phyloP scores from a whole-genome alignment of 2,888 invertebrate genomes.

The Eumerus sabulonum region DNA sequence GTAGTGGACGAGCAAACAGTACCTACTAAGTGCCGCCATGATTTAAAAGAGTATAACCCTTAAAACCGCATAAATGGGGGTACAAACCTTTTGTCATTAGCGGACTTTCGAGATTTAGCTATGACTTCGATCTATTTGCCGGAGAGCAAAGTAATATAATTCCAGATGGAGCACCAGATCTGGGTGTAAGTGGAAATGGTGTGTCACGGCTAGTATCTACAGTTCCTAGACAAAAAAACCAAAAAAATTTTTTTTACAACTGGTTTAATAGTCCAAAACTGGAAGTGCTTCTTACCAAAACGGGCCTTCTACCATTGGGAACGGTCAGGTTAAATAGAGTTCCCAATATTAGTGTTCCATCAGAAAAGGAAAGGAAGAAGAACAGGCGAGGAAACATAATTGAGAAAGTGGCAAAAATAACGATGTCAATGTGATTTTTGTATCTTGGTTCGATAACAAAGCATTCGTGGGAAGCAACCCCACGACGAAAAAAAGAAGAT shows the following conservation, averaged over 20 bases:
- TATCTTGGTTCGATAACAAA: slow-evolving; percentile 62
- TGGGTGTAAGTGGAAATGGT: slow-evolving; percentile 26
- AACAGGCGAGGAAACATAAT: slow-evolving; percentile 31
- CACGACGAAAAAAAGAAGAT: slow-evolving; percentile 44
- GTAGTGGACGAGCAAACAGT: slow-evolving; percentile 22
- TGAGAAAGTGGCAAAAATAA: slow-evolving; percentile 50
- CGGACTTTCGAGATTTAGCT: slow-evolving; percentile 16
- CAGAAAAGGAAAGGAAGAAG: slow-evolving; percentile 59
- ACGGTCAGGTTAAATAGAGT: slow-evolving; percentile 48
- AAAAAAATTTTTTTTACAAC: slow-evolving; percentile 44
- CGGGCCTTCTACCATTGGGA: slow-evolving; percentile 29
- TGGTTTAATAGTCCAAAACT: slow-evolving; percentile 55
- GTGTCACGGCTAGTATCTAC: slow-evolving; percentile 15
- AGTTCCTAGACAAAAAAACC: slow-evolving; percentile 26
- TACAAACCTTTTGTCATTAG: slow-evolving; percentile 6
- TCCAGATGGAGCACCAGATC: slow-evolving; percentile 20
- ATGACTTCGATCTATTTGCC: slow-evolving; percentile 19
- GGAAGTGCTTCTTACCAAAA: slow-evolving; percentile 25
- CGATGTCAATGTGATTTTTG: slow-evolving; percentile 48
- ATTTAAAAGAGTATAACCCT: slow-evolving; percentile 3
- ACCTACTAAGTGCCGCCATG: slow-evolving; percentile 15
- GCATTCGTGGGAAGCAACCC: slow-evolving; percentile 49
- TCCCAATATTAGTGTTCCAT: slow-evolving; percentile 40
- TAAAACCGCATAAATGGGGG: slow-evolving; percentile 17
- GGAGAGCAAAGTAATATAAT: slow-evolving; percentile 21